Evolutionary conservation across 2,888 invertebrate genomes (phyloP).

Genomic region (Aporophyla nigra): DNA sequence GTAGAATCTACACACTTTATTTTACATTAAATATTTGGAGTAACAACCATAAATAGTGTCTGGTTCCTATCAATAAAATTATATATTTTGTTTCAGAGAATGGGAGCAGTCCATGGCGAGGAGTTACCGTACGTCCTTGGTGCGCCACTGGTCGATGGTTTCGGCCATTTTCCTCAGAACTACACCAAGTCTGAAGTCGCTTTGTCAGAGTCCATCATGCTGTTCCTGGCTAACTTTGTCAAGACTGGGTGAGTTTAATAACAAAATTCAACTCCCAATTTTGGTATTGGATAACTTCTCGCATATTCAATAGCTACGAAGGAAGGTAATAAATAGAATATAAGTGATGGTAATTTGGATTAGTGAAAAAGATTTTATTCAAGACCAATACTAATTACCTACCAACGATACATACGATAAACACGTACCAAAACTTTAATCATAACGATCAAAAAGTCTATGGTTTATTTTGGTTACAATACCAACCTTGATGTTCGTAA

Average conservation of each 20-base stretch:
- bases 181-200: constrained; percentile 96
- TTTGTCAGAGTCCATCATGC: constrained; percentile 96
- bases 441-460: neutral
- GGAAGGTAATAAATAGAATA: neutral
- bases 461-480: neutral
- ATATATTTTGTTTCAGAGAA: constrained; percentile 91
- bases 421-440: neutral
- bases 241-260: constrained; percentile 94
- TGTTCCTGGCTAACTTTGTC: constrained; percentile 96
- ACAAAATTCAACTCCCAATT: too few relatives aligned
- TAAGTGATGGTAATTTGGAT: neutral
- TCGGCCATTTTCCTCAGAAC: constrained; percentile 96
- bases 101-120: constrained; percentile 98
- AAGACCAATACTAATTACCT: neutral
- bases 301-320: neutral
- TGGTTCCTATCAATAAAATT: neutral
- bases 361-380: neutral
- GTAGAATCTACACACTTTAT: neutral
- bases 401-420: neutral
- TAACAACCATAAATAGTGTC: neutral
- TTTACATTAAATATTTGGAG: neutral
- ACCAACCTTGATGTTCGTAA: constrained; percentile 22
- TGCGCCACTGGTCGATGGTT: constrained; percentile 96
- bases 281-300: too few relatives aligned
- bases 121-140: constrained; percentile 97